A percentile compares a stretch with the other conserved stretches of the same genome.
phyloP scores from a whole-genome alignment of 2,113 vertebrate genomes.

The Gambusia affinis region DNA sequence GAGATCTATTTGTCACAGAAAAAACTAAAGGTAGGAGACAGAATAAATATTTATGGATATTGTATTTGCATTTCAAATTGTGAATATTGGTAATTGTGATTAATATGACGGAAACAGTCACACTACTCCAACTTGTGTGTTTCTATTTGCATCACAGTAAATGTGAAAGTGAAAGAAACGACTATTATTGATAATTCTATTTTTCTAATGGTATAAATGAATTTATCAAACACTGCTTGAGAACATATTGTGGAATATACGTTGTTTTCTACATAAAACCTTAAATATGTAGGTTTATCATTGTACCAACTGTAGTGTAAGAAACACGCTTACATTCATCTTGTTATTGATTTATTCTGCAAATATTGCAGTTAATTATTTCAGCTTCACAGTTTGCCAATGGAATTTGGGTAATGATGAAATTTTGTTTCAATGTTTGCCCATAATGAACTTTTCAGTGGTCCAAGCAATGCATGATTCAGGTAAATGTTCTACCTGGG shows the following conservation, averaged over 20 bases:
- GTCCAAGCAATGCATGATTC: background rate
- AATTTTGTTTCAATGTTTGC: background rate
- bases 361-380: background rate
- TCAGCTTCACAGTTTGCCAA: background rate
- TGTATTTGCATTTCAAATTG: background rate
- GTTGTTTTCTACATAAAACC: background rate
- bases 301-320: background rate
- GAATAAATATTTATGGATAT: background rate
- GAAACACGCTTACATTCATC: background rate
- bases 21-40: slow-evolving; percentile 43
- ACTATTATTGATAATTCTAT: too few relatives aligned
- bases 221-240: background rate
- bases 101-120: background rate
- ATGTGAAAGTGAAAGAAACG: background rate
- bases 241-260: background rate
- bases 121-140: background rate
- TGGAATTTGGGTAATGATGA: too few relatives aligned
- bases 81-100: background rate
- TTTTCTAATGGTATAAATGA: background rate
- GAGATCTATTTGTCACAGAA: background rate
- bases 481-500: background rate
- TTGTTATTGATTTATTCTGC: background rate
- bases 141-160: background rate
- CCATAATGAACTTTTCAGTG: background rate
- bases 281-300: background rate